These are phyloP conservation scores for Sturnira hondurensis DNA, from an alignment of 2,113 vertebrate species.

Conservation along the genomic window DNA sequence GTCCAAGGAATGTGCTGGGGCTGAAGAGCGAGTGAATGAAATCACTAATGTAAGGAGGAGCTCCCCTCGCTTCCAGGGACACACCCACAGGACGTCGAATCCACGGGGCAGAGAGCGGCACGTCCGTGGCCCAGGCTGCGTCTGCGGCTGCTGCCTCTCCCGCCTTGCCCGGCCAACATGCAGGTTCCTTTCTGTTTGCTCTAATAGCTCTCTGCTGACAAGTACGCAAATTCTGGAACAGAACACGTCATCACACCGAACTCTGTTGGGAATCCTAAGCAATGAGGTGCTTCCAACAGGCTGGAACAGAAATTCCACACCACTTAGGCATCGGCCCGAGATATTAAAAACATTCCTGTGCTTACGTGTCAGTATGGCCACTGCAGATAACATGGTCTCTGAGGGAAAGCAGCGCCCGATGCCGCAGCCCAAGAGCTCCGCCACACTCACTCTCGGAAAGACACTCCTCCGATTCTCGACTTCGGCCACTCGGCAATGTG, in stretches of 20 bases:
- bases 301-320: neutral
- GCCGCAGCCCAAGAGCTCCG: accelerated
- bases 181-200: neutral
- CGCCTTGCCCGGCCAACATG: too few species aligned
- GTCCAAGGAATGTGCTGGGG: neutral
- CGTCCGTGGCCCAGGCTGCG: accelerated
- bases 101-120: neutral
- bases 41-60: neutral
- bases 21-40: neutral
- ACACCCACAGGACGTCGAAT: neutral
- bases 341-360: neutral
- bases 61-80: neutral
- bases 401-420: neutral
- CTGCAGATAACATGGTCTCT: accelerated
- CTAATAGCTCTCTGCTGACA: neutral
- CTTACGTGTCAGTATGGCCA: neutral
- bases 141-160: neutral
- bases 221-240: neutral
- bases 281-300: neutral
- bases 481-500: too few species aligned
- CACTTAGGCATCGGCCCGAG: neutral
- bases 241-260: too few species aligned
- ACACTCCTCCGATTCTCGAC: neutral
- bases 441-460: neutral
- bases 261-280: neutral